Conservation (phyloP, 2,113 vertebrate species). For the Cygnus buccinator region DNA sequence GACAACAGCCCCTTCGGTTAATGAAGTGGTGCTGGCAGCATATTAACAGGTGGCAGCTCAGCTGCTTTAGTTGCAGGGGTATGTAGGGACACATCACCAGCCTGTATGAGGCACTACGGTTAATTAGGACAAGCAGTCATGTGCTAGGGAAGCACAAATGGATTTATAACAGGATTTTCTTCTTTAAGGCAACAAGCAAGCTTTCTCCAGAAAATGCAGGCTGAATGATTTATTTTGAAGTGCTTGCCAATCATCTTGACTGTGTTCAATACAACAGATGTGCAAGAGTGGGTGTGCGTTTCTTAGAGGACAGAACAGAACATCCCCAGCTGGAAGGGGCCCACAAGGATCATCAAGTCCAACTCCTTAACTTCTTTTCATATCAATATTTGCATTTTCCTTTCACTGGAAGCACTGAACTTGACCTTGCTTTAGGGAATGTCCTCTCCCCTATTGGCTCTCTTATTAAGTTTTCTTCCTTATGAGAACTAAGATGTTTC, state of each 20-base stretch:
- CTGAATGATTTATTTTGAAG: not conserved
- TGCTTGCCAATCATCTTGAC: not conserved
- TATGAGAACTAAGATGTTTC: not conserved
- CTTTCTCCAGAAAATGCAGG: not conserved
- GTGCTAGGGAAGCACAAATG: conserved; percentile 48
- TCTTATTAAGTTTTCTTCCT: not conserved
- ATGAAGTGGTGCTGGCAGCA: conserved; percentile 78
- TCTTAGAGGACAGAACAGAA: not conserved
- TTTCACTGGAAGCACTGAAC: not conserved
- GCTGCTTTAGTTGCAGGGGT: conserved; percentile 69
- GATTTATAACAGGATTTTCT: conserved; percentile 11
- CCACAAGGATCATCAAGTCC: no score
- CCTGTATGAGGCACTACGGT: conserved; percentile 23
- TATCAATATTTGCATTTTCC: not conserved
- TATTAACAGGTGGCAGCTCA: conserved; percentile 85
- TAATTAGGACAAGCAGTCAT: conserved; percentile 75
- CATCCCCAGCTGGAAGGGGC: no score
- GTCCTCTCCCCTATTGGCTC: not conserved
- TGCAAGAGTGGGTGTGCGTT: not conserved
- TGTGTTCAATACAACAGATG: not conserved
- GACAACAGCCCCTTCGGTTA: conserved; percentile 60
- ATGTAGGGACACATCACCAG: conserved; percentile 43
- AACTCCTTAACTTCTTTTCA: not conserved
- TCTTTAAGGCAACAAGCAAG: not conserved
- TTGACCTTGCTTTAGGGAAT: not conserved